Conservation (phyloP, 2,888 invertebrate species). For the Heliconius cydno region DNA sequence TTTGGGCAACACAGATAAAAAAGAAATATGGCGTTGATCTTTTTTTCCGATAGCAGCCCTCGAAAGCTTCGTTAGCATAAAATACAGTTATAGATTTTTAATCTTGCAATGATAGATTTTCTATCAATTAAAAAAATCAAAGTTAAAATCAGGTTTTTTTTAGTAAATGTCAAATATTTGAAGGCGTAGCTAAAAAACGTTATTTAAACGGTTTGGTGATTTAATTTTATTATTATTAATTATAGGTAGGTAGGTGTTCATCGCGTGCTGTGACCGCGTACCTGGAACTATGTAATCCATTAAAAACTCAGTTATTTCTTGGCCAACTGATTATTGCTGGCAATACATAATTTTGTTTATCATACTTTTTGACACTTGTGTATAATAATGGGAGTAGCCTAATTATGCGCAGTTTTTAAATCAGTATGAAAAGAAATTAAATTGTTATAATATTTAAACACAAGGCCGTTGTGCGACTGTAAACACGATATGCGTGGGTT, state of each 20-base stretch:
- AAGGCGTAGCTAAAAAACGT: conserved; percentile 1
- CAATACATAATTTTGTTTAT: conserved; percentile 24
- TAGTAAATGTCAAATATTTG: not conserved
- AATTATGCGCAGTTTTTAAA: not conserved
- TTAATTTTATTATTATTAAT: conserved; percentile 23
- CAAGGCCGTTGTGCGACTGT: too few species aligned
- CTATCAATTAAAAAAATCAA: not conserved
- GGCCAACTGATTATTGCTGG: conserved; percentile 12
- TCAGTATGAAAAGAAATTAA: too few species aligned
- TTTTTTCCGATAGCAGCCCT: conserved; percentile 23
- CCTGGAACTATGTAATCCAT: conserved; percentile 14
- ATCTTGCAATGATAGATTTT: not conserved
- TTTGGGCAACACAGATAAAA: conserved; percentile 40
- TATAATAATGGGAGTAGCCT: conserved; percentile 5
- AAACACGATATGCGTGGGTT: too few species aligned
- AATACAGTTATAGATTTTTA: conserved; percentile 23
- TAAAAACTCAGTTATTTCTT: conserved; percentile 7
- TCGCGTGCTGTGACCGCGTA: conserved; percentile 18
- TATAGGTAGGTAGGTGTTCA: not conserved
- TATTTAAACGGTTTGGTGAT: not conserved
- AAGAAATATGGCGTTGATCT: conserved; percentile 36
- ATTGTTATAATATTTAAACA: too few species aligned
- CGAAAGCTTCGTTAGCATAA: conserved; percentile 18
- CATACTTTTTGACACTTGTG: conserved; percentile 9
- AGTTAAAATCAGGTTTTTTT: not conserved